Conservation (phyloP, 2,888 invertebrate genomes). For the Zaprionus lineosus region DNA sequence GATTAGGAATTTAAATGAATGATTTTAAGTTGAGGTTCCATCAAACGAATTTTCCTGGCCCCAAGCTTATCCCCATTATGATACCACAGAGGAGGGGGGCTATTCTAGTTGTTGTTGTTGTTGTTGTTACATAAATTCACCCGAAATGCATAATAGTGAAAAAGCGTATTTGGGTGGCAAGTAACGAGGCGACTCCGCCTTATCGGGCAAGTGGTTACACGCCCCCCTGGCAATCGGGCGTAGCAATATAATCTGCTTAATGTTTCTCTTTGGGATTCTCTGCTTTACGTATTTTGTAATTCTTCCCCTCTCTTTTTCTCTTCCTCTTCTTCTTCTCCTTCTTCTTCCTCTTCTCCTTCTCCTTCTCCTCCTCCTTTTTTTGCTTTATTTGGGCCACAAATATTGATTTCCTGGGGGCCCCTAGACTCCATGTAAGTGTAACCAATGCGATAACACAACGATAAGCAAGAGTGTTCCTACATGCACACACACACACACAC, state of each 20-base stretch:
- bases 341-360: constrained; percentile 20
- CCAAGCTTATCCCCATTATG: too few species aligned
- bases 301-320: too few species aligned
- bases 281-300: too few species aligned
- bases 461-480: constrained; percentile 35
- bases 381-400: constrained; percentile 63
- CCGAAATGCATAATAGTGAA: constrained; percentile 24
- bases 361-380: constrained; percentile 7
- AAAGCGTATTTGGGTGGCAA: background rate
- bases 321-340: constrained; percentile 14
- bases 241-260: constrained; percentile 40
- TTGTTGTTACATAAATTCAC: background rate
- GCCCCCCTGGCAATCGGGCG: constrained; percentile 6
- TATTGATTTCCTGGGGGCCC: constrained; percentile 61
- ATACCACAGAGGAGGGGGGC: too few species aligned
- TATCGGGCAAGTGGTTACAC: constrained; percentile 49
- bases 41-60: too few species aligned
- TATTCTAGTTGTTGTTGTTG: background rate
- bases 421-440: constrained; percentile 39
- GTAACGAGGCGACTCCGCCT: constrained; percentile 16
- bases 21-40: background rate
- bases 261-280: constrained; percentile 25
- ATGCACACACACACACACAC: background rate
- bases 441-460: constrained; percentile 44
- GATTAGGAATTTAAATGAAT: too few species aligned